Evolutionary conservation across 2,888 invertebrate genomes (phyloP).

Genomic region (Drosophila anomelani): DNA sequence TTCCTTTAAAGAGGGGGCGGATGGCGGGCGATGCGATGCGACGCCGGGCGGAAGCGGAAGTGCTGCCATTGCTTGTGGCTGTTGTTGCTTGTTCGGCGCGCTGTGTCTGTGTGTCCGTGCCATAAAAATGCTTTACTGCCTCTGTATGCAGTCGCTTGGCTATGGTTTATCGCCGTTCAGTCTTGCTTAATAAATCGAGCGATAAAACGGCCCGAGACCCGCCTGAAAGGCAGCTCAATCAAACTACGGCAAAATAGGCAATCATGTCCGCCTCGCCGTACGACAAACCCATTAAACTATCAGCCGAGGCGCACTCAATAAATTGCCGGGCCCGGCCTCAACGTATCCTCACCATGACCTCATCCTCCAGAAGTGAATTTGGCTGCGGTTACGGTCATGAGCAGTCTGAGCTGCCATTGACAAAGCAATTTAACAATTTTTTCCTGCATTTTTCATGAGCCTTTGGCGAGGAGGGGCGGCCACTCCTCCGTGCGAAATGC

Average conservation of each 20-base stretch:
- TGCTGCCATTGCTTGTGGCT: conserved; percentile 46
- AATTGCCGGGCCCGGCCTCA: conserved; percentile 10
- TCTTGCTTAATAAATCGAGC: conserved; percentile 53
- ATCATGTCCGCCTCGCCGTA: conserved; percentile 23
- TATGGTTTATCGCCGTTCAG: conserved; percentile 45
- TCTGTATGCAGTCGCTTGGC: conserved; percentile 35
- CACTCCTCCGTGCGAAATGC: conserved; percentile 14
- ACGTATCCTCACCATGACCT: conserved; percentile 29
- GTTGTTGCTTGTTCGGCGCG: conserved; percentile 25
- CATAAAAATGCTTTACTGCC: conserved; percentile 52
- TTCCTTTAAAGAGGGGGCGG: conserved; percentile 28
- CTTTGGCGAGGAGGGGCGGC: conserved; percentile 15
- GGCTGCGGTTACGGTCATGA: conserved; percentile 45
- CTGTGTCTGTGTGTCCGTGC: conserved; percentile 13
- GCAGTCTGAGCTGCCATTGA: conserved; percentile 48
- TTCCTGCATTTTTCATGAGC: conserved; percentile 43
- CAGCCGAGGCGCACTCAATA: conserved; percentile 26
- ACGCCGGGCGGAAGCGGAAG: conserved; percentile 46
- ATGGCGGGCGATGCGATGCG: not conserved
- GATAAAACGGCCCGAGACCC: conserved; percentile 42
- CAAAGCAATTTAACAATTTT: conserved; percentile 53
- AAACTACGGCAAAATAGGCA: conserved; percentile 43
- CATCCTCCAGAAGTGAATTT: conserved; percentile 24
- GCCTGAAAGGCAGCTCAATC: conserved; percentile 46
- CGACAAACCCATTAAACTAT: conserved; percentile 43